Evolutionary conservation across 2,797 vertebrate genomes (phyloP).

Genomic region (Pygocentrus nattereri): DNA sequence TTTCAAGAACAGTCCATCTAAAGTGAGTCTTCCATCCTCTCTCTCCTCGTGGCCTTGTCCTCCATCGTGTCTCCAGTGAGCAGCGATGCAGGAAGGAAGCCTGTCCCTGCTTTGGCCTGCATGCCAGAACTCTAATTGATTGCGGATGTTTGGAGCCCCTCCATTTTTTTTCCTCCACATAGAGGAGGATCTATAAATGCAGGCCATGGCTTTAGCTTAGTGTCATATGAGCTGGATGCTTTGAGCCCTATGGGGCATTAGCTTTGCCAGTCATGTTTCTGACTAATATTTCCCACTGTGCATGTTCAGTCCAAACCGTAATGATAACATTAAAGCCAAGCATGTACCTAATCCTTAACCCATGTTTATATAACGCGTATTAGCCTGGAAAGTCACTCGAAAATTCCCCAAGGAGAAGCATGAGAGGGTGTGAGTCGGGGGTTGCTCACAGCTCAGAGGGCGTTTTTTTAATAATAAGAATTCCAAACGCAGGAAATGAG

Average conservation of each 20-base stretch:
- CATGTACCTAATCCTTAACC: not conserved
- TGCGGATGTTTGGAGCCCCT: constrained; percentile 58
- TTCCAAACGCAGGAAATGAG: constrained; percentile 42
- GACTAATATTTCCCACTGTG: constrained; percentile 36
- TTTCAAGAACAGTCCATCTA: not conserved
- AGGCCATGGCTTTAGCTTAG: constrained; percentile 26
- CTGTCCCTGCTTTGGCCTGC: constrained; percentile 36
- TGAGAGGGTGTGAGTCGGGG: constrained; percentile 29
- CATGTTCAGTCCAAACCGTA: not conserved
- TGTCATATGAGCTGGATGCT: constrained; percentile 21
- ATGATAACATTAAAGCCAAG: constrained; percentile 24
- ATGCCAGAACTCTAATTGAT: constrained; percentile 61
- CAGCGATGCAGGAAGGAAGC: constrained; percentile 56
- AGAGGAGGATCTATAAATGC: constrained; percentile 46
- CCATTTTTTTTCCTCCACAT: constrained; percentile 28
- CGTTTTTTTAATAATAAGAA: constrained; percentile 4
- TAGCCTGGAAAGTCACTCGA: constrained; percentile 3
- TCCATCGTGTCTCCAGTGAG: constrained; percentile 30
- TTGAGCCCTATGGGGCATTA: constrained; percentile 17
- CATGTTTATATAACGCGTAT: constrained; percentile 21
- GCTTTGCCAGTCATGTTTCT: constrained; percentile 8
- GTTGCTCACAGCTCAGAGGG: constrained; percentile 50
- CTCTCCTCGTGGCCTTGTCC: constrained; percentile 22
- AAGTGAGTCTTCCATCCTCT: constrained; percentile 19
- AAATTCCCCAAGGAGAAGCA: not conserved